Evolutionary conservation across 2,888 invertebrate species (phyloP).

Genomic region (Nemotelus pantherinus): DNA sequence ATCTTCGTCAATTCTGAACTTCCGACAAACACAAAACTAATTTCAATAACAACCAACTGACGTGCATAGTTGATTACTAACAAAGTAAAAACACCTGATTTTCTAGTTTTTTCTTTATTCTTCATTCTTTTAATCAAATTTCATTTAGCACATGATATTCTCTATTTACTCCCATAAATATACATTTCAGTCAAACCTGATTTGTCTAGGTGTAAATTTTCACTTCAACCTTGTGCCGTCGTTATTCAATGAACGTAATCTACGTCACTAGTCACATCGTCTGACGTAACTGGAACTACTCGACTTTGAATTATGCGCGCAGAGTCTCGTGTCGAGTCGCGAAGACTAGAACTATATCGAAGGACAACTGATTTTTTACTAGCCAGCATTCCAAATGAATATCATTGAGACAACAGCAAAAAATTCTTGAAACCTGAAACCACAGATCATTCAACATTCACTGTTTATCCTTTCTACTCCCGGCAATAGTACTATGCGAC

Average conservation of each 20-base stretch:
- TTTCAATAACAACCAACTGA: not conserved
- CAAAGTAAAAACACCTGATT: constrained; percentile 29
- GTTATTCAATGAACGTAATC: constrained; percentile 20
- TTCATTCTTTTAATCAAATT: not conserved
- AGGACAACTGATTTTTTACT: constrained; percentile 34
- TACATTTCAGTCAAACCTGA: constrained; percentile 28
- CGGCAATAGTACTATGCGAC: no score
- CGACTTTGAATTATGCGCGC: no score
- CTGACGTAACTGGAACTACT: constrained; percentile 21
- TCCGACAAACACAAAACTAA: no score
- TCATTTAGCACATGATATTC: not conserved
- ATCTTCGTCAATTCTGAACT: no score
- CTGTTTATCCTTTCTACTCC: no score
- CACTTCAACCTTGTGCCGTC: constrained; percentile 32
- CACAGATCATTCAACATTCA: no score
- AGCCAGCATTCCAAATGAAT: not conserved
- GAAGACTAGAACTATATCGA: not conserved
- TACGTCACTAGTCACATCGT: constrained; percentile 30
- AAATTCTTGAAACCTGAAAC: not conserved
- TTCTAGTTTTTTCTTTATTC: not conserved
- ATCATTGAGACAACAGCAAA: not conserved
- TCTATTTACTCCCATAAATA: constrained; percentile 20
- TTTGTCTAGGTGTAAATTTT: constrained; percentile 27
- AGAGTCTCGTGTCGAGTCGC: no score
- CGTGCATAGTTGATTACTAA: not conserved